Base-by-base conservation (phyloP, 2,113 vertebrate genomes). In the Tyto alba region DNA sequence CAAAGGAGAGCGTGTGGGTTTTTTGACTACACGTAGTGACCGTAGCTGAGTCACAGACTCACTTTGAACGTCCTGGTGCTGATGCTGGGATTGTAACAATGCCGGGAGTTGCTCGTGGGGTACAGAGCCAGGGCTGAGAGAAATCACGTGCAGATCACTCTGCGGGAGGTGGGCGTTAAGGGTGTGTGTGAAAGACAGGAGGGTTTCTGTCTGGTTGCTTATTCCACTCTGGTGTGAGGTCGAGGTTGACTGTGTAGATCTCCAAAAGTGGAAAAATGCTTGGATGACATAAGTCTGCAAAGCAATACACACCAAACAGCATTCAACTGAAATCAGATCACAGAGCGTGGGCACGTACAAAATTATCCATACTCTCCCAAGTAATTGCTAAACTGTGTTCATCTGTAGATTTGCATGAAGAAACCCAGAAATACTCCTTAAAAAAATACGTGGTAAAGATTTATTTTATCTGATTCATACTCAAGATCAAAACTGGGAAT, bases 391-490 rank as follows among this genome's bases (percentile, higher is more conserved):
- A 71, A 34, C 34, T 74, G 10, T 68, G 55, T 16, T 53, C 59
- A 55, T 21, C 22, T 83, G 11, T 41, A 75, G 47, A 47, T 62
- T 50, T 30, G 41, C 18, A 6, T 71, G 56, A 63, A 88, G 68
- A 81, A 75, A 55, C 12, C 5, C 21, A 64, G 63, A 95, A 90
- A 79, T 32, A 53, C 3, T 3, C 4, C 32, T 69, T 83, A 32
- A 75, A 85, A 86, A 80, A 78, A 55, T 27, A 40, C 13, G 12
- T 60, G 32, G 68, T 96, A 90, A 78, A 90, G 88, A 64, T 84
- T 90, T 13, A 88, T 95, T 89, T 96, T 90, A 67, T 95, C 85
- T 60, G 88, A 82, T 95, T 95, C 96, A 93, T 81, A 77, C 73
- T 88, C 60, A 96, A 89, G 79, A 92, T 95, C 74, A 95, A 88